Evolutionary conservation across 2,888 invertebrate genomes (phyloP).

Genomic region (Melinopterus prodromus): DNA sequence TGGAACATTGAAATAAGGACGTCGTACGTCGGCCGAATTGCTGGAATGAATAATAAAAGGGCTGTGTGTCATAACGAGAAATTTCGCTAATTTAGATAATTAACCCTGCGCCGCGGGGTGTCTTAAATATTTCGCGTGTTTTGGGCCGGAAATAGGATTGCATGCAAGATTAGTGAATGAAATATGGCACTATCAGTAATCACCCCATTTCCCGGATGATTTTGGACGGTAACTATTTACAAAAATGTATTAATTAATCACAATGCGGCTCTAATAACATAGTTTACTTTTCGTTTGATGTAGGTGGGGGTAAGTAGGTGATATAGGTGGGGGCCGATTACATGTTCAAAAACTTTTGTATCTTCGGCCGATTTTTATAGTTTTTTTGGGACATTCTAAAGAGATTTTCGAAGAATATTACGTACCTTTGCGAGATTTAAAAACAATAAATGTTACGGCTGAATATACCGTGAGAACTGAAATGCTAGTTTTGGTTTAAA

Average conservation of each 20-base stretch:
- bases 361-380: no score
- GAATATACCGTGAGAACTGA: no score
- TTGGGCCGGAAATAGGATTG: background rate
- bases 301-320: no score
- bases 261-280: no score
- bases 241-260: background rate
- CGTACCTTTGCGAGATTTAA: no score
- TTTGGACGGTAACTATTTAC: background rate
- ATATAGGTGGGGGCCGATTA: no score
- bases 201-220: background rate
- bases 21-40: conserved; percentile 5
- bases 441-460: no score
- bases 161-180: background rate
- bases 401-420: no score
- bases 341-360: no score
- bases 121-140: conserved; percentile 13
- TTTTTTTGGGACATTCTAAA: no score
- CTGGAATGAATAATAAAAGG: conserved; percentile 20
- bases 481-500: no score
- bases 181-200: background rate
- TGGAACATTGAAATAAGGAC: conserved; percentile 20
- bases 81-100: conserved; percentile 19
- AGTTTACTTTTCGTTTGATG: no score
- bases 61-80: conserved; percentile 19
- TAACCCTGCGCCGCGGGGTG: conserved; percentile 21